Evolutionary conservation across 2,113 vertebrate species (phyloP), one percentile per base, ranked within the genome.

Genomic region (Petromus typicus): DNA sequence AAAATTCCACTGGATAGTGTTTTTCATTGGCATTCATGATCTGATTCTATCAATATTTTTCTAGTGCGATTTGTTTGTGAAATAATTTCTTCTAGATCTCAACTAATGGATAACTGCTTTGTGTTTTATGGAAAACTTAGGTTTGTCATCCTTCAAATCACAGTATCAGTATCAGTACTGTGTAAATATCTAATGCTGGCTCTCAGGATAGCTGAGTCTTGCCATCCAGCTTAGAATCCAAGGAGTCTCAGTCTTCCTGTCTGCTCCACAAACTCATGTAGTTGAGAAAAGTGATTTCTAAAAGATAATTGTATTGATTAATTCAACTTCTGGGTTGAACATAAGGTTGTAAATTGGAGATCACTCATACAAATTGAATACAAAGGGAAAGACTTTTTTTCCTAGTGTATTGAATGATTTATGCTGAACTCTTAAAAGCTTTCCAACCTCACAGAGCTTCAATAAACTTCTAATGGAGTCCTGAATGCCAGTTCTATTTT

Each of bases 371-470:
- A 97, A 97, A 97, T 96, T 93, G 81, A 97, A 95, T 96, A 97
- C 73, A 97, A 93, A 96, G 45, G 81, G 80, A 93, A 95, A 96
- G 90, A n/a, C 80, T 86, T 85, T 94, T 83, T 63, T 91, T 94
- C 66, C 63, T 32, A 2, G 69, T 82, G 12, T 89, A 85, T 91
- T 96, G 90, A 97, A 86, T 97, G 96, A 98, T 97, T 97, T 96
- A 97, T 94, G 87, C 57, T 96, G 96, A 96, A 97, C 90, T 97
- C 96, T 87, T 98, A 94, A 98, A 97, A 97, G 97, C 97, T 97
- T 96, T 97, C 95, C 81, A 94, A 75, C 81, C 94, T 96, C 89
- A 88, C 89, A 95, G 95, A 96, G 90, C 94, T 97, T 96, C 94
- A 95, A 34, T 97, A 94, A 96, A 97, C 93, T 96, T 97, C 93